These are phyloP conservation scores for Notarius lentiginosus DNA, from an alignment of 2,113 vertebrate species.

Conservation along the genomic window DNA sequence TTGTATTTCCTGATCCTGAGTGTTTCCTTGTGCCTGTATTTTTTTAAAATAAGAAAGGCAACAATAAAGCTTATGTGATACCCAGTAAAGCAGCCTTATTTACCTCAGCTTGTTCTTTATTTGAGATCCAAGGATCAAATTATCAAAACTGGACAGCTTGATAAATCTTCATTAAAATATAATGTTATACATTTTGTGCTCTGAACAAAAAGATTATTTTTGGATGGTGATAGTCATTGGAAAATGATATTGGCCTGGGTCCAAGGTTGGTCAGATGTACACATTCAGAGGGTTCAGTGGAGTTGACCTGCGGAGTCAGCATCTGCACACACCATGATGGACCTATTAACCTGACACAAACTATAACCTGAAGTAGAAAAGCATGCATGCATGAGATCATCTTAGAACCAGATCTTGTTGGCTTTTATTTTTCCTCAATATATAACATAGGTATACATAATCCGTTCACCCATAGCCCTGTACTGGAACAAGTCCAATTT, in stretches of 20 bases:
- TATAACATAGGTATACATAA: not conserved
- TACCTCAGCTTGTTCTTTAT: not conserved
- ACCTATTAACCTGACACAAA: conserved; percentile 44
- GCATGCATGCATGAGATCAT: conserved; percentile 25
- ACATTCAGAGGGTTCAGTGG: not conserved
- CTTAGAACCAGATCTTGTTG: not conserved
- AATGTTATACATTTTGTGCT: conserved; percentile 2
- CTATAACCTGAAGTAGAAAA: conserved; percentile 27
- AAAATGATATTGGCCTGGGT: not conserved
- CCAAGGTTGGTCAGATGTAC: not conserved
- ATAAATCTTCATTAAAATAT: conserved; percentile 4
- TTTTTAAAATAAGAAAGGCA: conserved; percentile 1
- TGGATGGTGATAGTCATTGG: not conserved
- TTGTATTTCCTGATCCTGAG: not conserved
- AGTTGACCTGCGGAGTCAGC: conserved; percentile 37
- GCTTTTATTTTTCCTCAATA: not conserved
- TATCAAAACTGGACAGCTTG: not conserved
- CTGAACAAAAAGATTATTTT: not conserved
- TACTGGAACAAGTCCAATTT: not conserved
- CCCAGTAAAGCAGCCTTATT: not conserved
- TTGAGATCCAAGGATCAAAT: not conserved
- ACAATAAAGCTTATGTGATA: not conserved
- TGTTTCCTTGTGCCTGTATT: not conserved
- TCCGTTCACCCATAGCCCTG: not conserved
- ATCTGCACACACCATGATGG: not conserved